Evolutionary conservation across 2,113 vertebrate genomes (phyloP).

Genomic region (Poeciliopsis prolifica): DNA sequence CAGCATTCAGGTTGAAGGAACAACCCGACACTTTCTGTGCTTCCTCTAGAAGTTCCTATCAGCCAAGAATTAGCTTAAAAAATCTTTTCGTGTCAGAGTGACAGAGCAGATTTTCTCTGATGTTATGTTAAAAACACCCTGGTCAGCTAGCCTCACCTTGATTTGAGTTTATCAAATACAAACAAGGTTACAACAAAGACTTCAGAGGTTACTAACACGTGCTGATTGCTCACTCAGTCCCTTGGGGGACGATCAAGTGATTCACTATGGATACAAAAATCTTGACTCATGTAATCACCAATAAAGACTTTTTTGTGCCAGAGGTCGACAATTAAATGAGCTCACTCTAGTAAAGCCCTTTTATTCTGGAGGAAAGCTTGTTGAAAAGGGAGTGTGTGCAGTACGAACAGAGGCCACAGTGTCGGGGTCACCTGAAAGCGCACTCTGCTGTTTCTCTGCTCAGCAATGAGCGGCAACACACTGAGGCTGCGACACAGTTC

Average conservation of each 20-base stretch:
- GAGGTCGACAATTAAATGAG: neutral
- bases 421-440: constrained; percentile 8
- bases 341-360: neutral
- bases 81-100: neutral
- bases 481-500: too few species aligned
- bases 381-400: constrained; percentile 1
- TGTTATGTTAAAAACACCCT: neutral
- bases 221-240: neutral
- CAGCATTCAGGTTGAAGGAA: too few species aligned
- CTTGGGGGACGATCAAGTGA: neutral
- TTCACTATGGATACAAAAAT: neutral
- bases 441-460: constrained; percentile 18
- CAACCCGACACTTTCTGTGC: too few species aligned
- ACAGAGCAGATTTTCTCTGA: neutral
- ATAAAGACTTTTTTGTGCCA: neutral
- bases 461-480: constrained; percentile 7
- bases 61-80: neutral
- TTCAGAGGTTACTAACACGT: neutral
- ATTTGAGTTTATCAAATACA: neutral
- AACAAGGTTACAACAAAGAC: neutral
- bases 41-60: too few species aligned
- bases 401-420: constrained; percentile 19
- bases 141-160: neutral
- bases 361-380: constrained; percentile 7
- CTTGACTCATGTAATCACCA: neutral